These are phyloP conservation scores for Thera obeliscata DNA, from an alignment of 2,888 invertebrate species.

Conservation along the genomic window DNA sequence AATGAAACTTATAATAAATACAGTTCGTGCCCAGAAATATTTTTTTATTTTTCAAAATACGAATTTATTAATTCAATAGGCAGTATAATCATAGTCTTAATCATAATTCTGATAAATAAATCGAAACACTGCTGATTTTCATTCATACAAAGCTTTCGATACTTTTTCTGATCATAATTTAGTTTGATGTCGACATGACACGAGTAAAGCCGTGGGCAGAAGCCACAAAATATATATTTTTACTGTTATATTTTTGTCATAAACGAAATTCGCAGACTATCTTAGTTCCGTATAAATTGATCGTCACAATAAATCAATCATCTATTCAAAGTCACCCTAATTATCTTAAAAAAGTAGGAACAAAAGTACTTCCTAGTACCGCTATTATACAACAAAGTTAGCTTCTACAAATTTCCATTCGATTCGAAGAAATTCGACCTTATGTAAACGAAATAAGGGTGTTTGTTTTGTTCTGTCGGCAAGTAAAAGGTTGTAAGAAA, in stretches of 20 bases:
- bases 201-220: background rate
- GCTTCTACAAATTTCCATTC: background rate
- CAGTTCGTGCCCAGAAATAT: no score
- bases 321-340: constrained; percentile 24
- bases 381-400: constrained; percentile 18
- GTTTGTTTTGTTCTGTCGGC: background rate
- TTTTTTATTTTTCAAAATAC: no score
- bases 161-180: no score
- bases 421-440: constrained; percentile 25
- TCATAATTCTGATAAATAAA: no score
- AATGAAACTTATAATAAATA: no score
- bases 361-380: constrained; percentile 28
- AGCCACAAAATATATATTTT: background rate
- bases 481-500: constrained; percentile 24
- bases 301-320: constrained; percentile 17
- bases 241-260: background rate
- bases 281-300: constrained; percentile 10
- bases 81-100: no score
- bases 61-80: no score
- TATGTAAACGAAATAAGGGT: rapidly evolving
- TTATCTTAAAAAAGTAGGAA: constrained; percentile 27
- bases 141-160: no score
- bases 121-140: no score
- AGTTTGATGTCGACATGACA: no score
- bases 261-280: background rate